Evolutionary conservation across 2,113 vertebrate species (phyloP), one percentile per base, ranked within the genome.

Genomic region (Myiozetetes cayanensis): DNA sequence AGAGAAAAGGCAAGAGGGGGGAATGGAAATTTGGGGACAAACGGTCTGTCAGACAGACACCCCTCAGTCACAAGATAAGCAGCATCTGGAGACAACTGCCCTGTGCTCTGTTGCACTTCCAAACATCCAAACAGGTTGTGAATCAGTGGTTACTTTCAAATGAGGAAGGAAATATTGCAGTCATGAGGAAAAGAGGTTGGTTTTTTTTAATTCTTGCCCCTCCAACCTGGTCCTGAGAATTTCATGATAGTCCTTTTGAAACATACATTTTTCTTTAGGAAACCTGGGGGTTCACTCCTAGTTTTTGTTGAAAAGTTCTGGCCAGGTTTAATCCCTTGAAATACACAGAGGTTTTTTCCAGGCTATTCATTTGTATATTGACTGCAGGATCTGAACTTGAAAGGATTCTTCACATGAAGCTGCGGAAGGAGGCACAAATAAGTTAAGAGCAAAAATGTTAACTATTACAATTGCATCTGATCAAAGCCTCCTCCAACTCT

Each of bases 201-300:
- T 20, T 71, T 52, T 30, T 59, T 28, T 74, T 37, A 65, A 22
- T 59, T 28, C 15, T 65, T 59, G 71, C 17, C 13, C 9, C 44
- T 84, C 8, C 24, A 66, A 37, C 4, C 8, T 61, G 65, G n/a
- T 61, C 33, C 41, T 65, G 46, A 73, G 68, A 76, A 63, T 63
- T 35, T 76, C 39, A 18, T 30, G 35, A 28, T 14, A 46, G 15
- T 10, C 1, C 4, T 43, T 30, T 41, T 46, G 28, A 75, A 95
- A 44, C 4, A 6, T 17, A 1, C 1, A 0, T 50, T 39, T 63
- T 46, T 27, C 25, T 53, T 80, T 8, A 31, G 18, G 44, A 55
- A 30, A n/a, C 30, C 12, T 43, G 12, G 6, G 12, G 3, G 0
- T 78, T 53, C 17, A 22, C 5, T 75, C 9, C 11, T 20, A 2